Base-by-base conservation (phyloP, 1,140 invertebrate genomes). In the Drosophila albomicans region DNA sequence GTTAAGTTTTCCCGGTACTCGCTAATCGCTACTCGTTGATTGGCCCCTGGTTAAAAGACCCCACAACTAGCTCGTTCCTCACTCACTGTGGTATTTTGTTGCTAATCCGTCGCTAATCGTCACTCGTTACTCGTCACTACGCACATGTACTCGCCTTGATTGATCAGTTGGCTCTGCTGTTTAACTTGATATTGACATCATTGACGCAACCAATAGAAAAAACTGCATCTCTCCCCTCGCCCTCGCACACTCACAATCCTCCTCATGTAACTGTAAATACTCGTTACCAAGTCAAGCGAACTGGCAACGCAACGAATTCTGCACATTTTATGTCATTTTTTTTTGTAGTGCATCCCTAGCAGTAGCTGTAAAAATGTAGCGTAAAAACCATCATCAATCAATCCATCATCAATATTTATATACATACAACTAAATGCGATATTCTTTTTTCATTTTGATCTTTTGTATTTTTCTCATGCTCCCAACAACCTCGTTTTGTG, bases 371-470 rank as follows among this genome's bases (percentile, higher is more conserved):
- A 11, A 5, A 32, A 5, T 32, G 11, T 52, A 32, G 20, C 28
- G n/a, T 25, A 43, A 3, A 13, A 13, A 48, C 2, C 46, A 48
- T 48, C 35, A 16, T 48, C 11, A 13, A 48, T 57, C 35, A 13
- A 48, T 46, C 4, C 43, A 45, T 45, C 20, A n/a, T 45, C 8
- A 11, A 45, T 54, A 54, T 54, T 35, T 35, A 54, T 6, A 25
- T 54, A 54, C n/a, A 57, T 48, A 57, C 16, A 38, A 61, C 64
- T 57, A 68, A 61, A 61, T 62, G 16, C 28, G 10, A 15, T 49
- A 49, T 54, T 10, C 25, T 49, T 11, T n/a, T 61, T 77, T 79
- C 61, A 62, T 72, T 62, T 70, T 66, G 48, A 46, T 30, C 38
- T 56, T 56, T 64, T 38, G 46, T 65, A 25, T 65, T 77, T 48